A percentile compares a stretch with the other conserved stretches of the same genome.
Evolutionary conservation across 2,113 vertebrate genomes (phyloP).

Genomic region (Silurus meridionalis): DNA sequence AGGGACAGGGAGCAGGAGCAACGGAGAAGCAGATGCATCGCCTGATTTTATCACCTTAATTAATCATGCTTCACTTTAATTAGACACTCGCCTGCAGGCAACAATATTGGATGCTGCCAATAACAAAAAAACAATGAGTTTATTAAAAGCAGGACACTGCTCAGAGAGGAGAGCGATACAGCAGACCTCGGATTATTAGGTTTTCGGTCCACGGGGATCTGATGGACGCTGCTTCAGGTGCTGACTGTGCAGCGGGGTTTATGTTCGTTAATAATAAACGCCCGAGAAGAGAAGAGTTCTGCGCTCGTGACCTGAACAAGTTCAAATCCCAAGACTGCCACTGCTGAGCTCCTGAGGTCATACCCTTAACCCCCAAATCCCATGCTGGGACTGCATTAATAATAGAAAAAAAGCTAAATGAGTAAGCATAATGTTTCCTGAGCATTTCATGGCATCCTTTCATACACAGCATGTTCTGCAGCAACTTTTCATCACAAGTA

Average conservation of each 20-base stretch:
- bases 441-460: background rate
- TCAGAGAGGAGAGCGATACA: background rate
- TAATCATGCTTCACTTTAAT: conserved; percentile 65
- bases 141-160: conserved; percentile 27
- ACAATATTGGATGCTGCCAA: conserved; percentile 47
- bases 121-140: conserved; percentile 32
- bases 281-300: background rate
- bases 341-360: conserved; percentile 3
- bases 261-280: conserved; percentile 39
- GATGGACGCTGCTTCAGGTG: conserved; percentile 22
- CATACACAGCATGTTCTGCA: too few species aligned
- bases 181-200: conserved; percentile 21
- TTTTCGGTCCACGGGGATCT: conserved; percentile 20
- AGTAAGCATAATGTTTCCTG: background rate
- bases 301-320: background rate
- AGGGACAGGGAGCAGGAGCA: background rate
- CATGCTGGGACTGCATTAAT: background rate
- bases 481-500: background rate
- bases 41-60: conserved; percentile 53
- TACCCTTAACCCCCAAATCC: background rate
- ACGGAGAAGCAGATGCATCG: conserved; percentile 8
- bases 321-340: conserved; percentile 6
- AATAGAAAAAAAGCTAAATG: background rate
- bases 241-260: conserved; percentile 32
- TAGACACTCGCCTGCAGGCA: conserved; percentile 55